phyloP scores from a whole-genome alignment of 2,797 vertebrate species.

The Gorsachius magnificus region DNA sequence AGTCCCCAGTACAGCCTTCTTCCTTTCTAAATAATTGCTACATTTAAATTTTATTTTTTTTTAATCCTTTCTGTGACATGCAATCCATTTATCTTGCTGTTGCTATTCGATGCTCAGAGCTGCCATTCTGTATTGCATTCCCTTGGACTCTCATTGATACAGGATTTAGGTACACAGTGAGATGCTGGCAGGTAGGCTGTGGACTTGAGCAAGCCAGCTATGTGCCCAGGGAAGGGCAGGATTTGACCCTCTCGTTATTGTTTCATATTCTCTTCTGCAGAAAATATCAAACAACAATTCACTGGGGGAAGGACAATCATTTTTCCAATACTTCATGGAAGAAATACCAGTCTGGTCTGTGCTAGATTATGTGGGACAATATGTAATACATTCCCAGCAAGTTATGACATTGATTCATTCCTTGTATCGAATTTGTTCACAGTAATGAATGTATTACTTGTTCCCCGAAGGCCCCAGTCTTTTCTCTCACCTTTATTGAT shows the following conservation, averaged over 20 bases:
- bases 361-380: background rate
- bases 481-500: conserved; percentile 32
- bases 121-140: background rate
- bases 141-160: background rate
- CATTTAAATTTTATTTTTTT: background rate
- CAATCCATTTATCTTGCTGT: background rate
- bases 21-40: background rate
- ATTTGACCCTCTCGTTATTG: background rate
- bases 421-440: conserved; percentile 34
- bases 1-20: background rate
- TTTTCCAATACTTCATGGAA: conserved; percentile 4
- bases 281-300: background rate
- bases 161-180: background rate
- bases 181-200: background rate
- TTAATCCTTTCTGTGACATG: background rate
- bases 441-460: conserved; percentile 24
- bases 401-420: conserved; percentile 41
- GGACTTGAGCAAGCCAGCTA: background rate
- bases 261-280: background rate
- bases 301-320: background rate
- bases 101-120: background rate
- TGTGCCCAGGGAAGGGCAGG: background rate
- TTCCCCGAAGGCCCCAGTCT: background rate
- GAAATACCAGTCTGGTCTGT: background rate
- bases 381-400: background rate